Conservation (phyloP, 2,888 invertebrate species). For the Agrochola circellaris region DNA sequence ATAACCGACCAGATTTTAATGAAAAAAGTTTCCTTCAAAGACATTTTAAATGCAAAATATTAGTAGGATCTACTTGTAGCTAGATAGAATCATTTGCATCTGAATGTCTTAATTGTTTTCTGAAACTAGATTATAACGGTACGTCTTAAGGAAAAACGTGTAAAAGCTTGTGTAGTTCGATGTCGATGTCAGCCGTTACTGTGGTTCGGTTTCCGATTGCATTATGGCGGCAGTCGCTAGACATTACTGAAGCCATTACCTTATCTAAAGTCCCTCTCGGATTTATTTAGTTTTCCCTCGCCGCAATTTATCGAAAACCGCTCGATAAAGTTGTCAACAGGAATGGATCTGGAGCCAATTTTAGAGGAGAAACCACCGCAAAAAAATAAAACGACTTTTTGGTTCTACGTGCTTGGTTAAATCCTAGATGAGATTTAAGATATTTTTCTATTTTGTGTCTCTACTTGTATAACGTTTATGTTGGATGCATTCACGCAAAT, state of each 20-base stretch:
- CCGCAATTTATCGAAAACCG: conserved; percentile 91
- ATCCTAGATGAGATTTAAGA: conserved; percentile 71
- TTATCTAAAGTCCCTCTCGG: conserved; percentile 91
- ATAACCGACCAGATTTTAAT: conserved; percentile 80
- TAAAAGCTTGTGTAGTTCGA: conserved; percentile 58
- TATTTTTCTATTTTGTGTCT: conserved; percentile 54
- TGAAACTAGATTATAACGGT: conserved; percentile 16
- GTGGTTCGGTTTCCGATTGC: conserved; percentile 87
- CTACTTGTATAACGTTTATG: conserved; percentile 20
- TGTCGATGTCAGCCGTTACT: conserved; percentile 68
- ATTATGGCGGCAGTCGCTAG: conserved; percentile 88
- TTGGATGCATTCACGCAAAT: conserved; percentile 49
- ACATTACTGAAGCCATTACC: conserved; percentile 90
- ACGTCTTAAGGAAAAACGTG: conserved; percentile 48
- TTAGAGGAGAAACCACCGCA: conserved; percentile 83
- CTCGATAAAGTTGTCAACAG: conserved; percentile 91
- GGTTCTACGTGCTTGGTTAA: conserved; percentile 74
- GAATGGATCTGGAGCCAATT: conserved; percentile 90
- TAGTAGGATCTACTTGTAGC: conserved; percentile 62
- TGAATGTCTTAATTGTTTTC: conserved; percentile 70
- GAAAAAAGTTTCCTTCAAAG: conserved; percentile 80
- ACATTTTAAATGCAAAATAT: conserved; percentile 82
- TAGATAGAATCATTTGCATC: conserved; percentile 62
- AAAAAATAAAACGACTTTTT: conserved; percentile 84
- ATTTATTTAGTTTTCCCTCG: conserved; percentile 91